Conservation (phyloP, 2,113 vertebrate species). For the Ondatra zibethicus region DNA sequence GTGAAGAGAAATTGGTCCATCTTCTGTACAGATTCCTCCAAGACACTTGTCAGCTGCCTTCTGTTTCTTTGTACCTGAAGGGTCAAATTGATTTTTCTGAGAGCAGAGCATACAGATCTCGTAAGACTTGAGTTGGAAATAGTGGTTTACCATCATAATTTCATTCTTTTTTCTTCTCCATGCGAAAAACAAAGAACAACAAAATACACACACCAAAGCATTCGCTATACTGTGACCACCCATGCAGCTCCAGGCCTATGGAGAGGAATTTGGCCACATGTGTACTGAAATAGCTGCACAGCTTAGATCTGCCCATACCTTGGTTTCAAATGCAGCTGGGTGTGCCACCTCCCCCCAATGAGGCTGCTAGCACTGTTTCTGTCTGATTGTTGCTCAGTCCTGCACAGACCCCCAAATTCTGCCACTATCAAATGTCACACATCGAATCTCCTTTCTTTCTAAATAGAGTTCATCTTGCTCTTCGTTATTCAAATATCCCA, state of each 20-base stretch:
- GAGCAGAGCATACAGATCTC: neutral
- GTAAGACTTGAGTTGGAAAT: neutral
- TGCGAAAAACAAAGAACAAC: neutral
- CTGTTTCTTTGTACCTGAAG: neutral
- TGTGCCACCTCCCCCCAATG: rapidly evolving
- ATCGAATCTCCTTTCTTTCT: neutral
- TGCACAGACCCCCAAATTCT: neutral
- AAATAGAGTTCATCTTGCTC: neutral
- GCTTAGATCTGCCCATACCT: rapidly evolving
- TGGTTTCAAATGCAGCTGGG: too few relatives aligned
- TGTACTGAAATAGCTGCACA: neutral
- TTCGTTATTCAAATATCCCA: neutral
- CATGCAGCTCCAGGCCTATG: rapidly evolving
- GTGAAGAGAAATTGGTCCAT: neutral
- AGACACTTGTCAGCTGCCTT: neutral
- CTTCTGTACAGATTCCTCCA: neutral
- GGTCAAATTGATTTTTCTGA: neutral
- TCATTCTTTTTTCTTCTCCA: neutral
- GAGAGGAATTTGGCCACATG: neutral
- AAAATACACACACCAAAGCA: neutral
- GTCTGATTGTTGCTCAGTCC: neutral
- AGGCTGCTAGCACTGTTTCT: too few relatives aligned
- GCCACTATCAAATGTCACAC: neutral
- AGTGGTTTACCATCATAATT: neutral
- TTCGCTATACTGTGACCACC: neutral